Base-by-base conservation (phyloP, 1,140 invertebrate genomes). In the Mya arenaria region DNA sequence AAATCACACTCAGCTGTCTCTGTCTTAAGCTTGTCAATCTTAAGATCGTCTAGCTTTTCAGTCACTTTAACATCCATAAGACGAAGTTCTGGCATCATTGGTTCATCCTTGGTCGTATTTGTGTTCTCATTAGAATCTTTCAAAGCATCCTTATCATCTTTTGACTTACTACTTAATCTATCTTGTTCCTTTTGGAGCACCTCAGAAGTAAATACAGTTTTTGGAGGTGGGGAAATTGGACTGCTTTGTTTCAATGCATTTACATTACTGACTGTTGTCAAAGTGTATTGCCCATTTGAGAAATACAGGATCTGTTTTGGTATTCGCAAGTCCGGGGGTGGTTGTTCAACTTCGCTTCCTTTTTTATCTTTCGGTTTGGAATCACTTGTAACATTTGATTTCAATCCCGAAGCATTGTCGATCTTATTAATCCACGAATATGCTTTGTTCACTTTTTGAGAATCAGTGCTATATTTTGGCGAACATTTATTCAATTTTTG, bases 401-500 rank as follows among this genome's bases (percentile, higher is more conserved):
- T 23, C 17, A 23, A 1, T 23, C 17, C 19, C 48, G 48, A 52
- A 4, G 23, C 63, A 62, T 25, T 28, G 28, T 71, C 66, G 36
- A 80, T 34, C 62, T 71, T 69, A 48, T 80, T 69, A 60, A 80
- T 80, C 77, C 77, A 80, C 6, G 65, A 44, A 48, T 80, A 80
- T 60, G 77, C 44, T n/a, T n/a, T n/a, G n/a, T n/a, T n/a, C n/a
- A n/a, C n/a, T n/a, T n/a, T n/a, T n/a, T n/a, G n/a, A n/a, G n/a
- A n/a, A n/a, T n/a, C n/a, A n/a, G n/a, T n/a, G n/a, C n/a, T n/a
- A n/a, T n/a, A n/a, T n/a, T n/a, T n/a, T 8, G 44, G 69, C 25
- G 62, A 28, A n/a, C 60, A 37, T 39, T 68, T 78, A 32, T 62
- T 13, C 15, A 62, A 28, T n/a, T n/a, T n/a, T n/a, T n/a, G n/a